Evolutionary conservation across 2,888 invertebrate species (phyloP).

Genomic region (Bombyx huttoni): DNA sequence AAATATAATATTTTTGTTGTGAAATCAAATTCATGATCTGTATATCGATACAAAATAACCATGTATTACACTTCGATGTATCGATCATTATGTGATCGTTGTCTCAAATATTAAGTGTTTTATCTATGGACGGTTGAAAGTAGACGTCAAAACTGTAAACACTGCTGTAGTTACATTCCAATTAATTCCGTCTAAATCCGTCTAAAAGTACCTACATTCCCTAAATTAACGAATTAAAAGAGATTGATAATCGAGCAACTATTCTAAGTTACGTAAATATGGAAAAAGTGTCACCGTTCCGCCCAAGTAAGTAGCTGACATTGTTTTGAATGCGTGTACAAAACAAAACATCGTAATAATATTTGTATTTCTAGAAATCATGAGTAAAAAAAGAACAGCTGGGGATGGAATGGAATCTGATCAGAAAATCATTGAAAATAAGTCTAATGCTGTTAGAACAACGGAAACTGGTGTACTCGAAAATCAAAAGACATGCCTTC

Average conservation of each 20-base stretch:
- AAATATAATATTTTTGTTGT: too few relatives aligned
- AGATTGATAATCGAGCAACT: neutral
- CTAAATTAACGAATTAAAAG: too few relatives aligned
- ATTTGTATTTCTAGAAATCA: constrained; percentile 34
- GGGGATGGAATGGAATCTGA: constrained; percentile 86
- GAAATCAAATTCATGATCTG: too few relatives aligned
- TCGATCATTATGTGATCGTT: too few relatives aligned
- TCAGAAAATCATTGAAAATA: constrained; percentile 27
- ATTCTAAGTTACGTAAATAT: constrained; percentile 10
- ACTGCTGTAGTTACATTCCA: too few relatives aligned
- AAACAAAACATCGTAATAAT: constrained; percentile 1
- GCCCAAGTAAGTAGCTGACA: constrained; percentile 30
- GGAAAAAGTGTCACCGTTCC: constrained; percentile 29
- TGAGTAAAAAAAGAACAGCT: constrained; percentile 72
- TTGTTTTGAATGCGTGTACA: constrained; percentile 6
- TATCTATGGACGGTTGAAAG: too few relatives aligned
- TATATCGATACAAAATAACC: too few relatives aligned
- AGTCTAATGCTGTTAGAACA: neutral
- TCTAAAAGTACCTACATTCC: too few relatives aligned
- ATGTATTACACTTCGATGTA: too few relatives aligned
- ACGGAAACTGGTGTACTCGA: constrained; percentile 15
- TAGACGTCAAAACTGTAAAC: too few relatives aligned
- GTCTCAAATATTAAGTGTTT: too few relatives aligned
- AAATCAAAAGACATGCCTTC: constrained; percentile 26
- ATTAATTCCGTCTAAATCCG: too few relatives aligned